These are phyloP conservation scores for Drymodes brunneopygia DNA, from an alignment of 2,113 vertebrate genomes.

Conservation along the genomic window DNA sequence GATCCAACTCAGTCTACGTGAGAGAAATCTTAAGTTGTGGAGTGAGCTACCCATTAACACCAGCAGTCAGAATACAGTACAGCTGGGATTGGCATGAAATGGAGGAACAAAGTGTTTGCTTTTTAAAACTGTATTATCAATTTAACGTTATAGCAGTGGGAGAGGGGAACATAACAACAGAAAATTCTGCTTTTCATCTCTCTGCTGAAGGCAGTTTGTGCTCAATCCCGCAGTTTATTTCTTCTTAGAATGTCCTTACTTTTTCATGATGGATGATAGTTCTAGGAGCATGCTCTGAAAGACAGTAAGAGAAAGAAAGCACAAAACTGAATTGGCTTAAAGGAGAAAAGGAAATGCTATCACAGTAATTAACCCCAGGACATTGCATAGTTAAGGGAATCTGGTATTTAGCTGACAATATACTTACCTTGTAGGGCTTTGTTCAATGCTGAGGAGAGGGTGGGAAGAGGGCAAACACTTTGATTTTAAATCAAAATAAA, in stretches of 20 bases:
- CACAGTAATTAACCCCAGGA: background rate
- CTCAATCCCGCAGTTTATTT: background rate
- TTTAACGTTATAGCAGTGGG: background rate
- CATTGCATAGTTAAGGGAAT: background rate
- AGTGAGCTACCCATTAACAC: fast-evolving
- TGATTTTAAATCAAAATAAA: background rate
- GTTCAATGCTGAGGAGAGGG: background rate
- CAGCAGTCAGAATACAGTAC: background rate
- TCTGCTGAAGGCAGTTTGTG: conserved; percentile 1
- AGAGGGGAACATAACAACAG: background rate
- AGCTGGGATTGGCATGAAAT: background rate
- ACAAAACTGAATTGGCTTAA: background rate
- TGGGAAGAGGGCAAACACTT: background rate
- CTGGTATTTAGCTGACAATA: background rate
- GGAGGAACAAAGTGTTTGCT: background rate
- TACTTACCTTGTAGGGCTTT: background rate
- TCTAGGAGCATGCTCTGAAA: conserved; percentile 95
- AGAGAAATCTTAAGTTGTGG: background rate
- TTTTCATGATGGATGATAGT: conserved; percentile 96
- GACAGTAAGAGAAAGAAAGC: conserved; percentile 41
- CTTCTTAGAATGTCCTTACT: conserved; percentile 69
- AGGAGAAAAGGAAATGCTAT: background rate
- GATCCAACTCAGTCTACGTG: background rate
- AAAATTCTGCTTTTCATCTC: background rate
- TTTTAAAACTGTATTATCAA: background rate